These are phyloP conservation scores for Heliconius charithonia DNA, from an alignment of 2,888 invertebrate species.

Conservation along the genomic window DNA sequence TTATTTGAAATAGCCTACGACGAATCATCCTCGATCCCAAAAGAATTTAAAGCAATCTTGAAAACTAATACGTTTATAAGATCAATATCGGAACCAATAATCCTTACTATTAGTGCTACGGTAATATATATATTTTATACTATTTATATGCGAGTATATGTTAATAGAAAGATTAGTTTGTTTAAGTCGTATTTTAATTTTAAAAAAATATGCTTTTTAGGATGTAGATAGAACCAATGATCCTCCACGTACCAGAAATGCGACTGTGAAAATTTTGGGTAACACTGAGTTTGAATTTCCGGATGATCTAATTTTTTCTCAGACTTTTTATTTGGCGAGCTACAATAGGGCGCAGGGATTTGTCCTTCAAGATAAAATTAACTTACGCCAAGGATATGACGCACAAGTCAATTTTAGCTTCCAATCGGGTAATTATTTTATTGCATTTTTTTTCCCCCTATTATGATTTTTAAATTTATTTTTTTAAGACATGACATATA, in stretches of 20 bases:
- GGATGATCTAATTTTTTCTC: conserved; percentile 73
- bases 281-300: conserved; percentile 70
- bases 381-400: conserved; percentile 66
- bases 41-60: conserved; percentile 68
- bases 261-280: conserved; percentile 64
- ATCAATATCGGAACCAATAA: conserved; percentile 63
- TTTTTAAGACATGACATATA: too few relatives aligned
- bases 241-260: conserved; percentile 55
- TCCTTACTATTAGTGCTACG: conserved; percentile 68
- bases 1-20: conserved; percentile 69
- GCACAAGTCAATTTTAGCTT: conserved; percentile 63
- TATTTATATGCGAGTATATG: neutral
- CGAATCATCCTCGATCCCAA: conserved; percentile 54
- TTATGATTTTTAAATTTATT: too few relatives aligned
- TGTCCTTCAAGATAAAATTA: conserved; percentile 58
- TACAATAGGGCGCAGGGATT: conserved; percentile 64
- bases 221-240: conserved; percentile 69
- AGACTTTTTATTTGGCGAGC: conserved; percentile 71
- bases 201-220: conserved; percentile 52
- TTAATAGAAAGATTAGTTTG: neutral
- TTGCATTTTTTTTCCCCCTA: neutral
- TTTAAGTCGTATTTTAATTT: neutral
- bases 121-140: conserved; percentile 52
- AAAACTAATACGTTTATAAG: conserved; percentile 67
- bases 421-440: conserved; percentile 61